Evolutionary conservation across 2,888 invertebrate species (phyloP).

Genomic region (Lamellibrachia columna): DNA sequence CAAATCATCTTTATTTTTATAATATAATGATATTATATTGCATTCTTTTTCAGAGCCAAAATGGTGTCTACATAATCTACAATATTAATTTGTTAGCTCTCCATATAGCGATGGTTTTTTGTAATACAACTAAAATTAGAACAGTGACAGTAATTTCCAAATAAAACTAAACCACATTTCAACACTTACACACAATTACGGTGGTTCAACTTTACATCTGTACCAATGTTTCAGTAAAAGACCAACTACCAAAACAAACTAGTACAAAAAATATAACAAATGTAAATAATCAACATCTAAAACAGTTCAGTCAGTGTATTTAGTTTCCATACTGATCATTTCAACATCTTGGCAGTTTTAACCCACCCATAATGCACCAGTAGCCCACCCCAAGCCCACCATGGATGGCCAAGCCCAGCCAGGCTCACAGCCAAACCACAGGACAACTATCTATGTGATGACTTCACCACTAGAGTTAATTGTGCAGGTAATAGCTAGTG

Average conservation of each 20-base stretch:
- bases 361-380: background rate
- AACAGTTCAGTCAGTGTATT: background rate
- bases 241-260: background rate
- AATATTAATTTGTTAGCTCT: no score
- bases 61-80: no score
- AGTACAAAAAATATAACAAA: background rate
- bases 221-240: background rate
- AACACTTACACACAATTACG: constrained; percentile 2
- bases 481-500: background rate
- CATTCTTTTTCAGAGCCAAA: no score
- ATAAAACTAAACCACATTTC: background rate
- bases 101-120: no score
- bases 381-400: background rate
- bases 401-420: background rate
- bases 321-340: background rate
- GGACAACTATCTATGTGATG: background rate
- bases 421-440: background rate
- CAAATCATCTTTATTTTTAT: background rate
- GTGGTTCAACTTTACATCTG: background rate
- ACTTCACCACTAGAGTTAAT: background rate
- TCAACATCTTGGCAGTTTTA: background rate
- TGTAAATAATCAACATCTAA: background rate
- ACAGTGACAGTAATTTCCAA: background rate
- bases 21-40: background rate
- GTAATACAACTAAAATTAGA: background rate